phyloP scores from a whole-genome alignment of 2,797 vertebrate genomes.

The Hozukius guyotensis region DNA sequence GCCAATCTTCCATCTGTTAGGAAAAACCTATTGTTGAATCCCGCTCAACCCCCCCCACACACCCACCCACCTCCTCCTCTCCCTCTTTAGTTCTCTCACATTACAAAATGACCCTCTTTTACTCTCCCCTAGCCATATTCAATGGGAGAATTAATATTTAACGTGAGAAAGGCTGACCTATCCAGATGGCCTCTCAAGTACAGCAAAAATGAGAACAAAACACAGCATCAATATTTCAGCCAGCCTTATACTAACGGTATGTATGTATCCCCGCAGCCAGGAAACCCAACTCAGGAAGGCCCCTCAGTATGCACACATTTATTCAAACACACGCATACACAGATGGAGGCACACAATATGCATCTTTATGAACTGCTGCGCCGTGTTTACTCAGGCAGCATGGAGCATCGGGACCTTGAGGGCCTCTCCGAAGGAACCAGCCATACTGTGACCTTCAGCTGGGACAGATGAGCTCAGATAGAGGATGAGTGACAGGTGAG shows the following conservation, averaged over 20 bases:
- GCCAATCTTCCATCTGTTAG: conserved; percentile 78
- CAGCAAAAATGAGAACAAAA: conserved; percentile 70
- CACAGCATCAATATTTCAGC: conserved; percentile 77
- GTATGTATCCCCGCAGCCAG: conserved; percentile 40
- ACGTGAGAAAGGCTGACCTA: conserved; percentile 66
- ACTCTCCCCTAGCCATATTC: conserved; percentile 64
- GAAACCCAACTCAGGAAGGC: conserved; percentile 57
- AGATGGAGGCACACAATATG: conserved; percentile 60
- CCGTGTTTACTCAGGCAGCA: conserved; percentile 59
- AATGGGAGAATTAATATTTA: conserved; percentile 71
- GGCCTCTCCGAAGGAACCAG: conserved; percentile 50
- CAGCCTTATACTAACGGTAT: conserved; percentile 28
- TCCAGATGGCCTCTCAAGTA: conserved; percentile 73
- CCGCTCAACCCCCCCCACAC: not conserved
- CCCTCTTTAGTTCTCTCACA: conserved; percentile 50
- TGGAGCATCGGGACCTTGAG: conserved; percentile 43
- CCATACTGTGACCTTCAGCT: conserved; percentile 71
- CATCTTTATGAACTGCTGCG: conserved; percentile 69
- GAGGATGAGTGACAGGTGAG: conserved; percentile 65
- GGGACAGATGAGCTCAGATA: conserved; percentile 20
- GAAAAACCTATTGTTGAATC: conserved; percentile 74
- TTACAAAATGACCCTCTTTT: conserved; percentile 74
- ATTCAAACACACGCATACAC: conserved; percentile 38
- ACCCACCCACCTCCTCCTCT: not conserved
- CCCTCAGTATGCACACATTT: conserved; percentile 24